Evolutionary conservation across 2,888 invertebrate genomes (phyloP).

Genomic region (Chrysolina oricalcia): DNA sequence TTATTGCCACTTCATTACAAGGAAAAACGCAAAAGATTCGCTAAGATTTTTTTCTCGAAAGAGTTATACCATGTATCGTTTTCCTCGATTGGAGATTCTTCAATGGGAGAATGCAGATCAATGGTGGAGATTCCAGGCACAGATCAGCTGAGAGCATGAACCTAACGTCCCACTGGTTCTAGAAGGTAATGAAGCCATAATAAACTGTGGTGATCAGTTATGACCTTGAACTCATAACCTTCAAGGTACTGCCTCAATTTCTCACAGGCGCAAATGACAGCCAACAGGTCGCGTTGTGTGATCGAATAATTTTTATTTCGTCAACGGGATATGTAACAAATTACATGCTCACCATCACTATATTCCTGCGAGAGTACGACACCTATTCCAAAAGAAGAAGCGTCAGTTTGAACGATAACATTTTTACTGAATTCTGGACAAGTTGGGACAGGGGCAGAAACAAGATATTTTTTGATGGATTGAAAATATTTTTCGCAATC

Average conservation of each 20-base stretch:
- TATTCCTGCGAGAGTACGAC: constrained; percentile 44
- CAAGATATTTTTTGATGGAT: constrained; percentile 38
- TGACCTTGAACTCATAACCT: constrained; percentile 41
- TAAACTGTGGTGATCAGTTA: constrained; percentile 43
- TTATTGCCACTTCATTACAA: too few relatives aligned
- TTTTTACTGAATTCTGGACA: constrained; percentile 43
- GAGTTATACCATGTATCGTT: too few relatives aligned
- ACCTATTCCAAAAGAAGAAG: constrained; percentile 41
- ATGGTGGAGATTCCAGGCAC: too few relatives aligned
- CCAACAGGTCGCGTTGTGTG: constrained; percentile 40
- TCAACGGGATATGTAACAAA: constrained; percentile 28
- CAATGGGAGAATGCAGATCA: too few relatives aligned
- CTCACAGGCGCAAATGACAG: constrained; percentile 43
- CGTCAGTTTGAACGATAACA: constrained; percentile 53
- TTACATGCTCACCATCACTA: constrained; percentile 18
- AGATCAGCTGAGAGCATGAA: too few relatives aligned
- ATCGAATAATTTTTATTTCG: constrained; percentile 42
- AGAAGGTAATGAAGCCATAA: constrained; percentile 36
- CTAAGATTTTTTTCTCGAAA: too few relatives aligned
- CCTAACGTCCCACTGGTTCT: constrained; percentile 38
- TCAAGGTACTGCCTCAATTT: constrained; percentile 47
- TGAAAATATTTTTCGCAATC: constrained; percentile 40
- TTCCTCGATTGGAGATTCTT: too few relatives aligned
- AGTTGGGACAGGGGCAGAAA: constrained; percentile 40
- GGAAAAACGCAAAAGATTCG: too few relatives aligned